Evolutionary conservation across 2,797 vertebrate genomes (phyloP).

Genomic region (Intellagama lesueurii): DNA sequence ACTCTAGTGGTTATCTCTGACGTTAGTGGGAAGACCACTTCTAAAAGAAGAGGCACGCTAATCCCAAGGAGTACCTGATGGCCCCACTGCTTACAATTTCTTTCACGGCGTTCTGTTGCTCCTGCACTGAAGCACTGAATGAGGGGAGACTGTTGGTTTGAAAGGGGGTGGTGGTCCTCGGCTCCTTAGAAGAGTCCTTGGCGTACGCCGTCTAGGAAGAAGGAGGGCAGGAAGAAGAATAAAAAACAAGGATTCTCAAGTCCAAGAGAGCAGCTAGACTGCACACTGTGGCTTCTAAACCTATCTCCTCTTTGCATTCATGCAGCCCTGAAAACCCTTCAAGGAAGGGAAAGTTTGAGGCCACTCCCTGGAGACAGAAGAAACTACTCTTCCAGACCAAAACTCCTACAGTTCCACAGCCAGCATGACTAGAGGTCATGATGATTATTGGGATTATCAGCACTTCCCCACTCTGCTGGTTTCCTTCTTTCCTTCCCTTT

Average conservation of each 20-base stretch:
- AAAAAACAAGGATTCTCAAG: background rate
- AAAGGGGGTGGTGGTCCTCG: slow-evolving; percentile 57
- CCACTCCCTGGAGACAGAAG: no score
- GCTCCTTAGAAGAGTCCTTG: slow-evolving; percentile 74
- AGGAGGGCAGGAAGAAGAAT: accelerated
- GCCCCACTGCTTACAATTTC: slow-evolving; percentile 81
- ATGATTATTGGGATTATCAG: no score
- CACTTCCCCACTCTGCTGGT: no score
- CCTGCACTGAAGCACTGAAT: slow-evolving; percentile 77
- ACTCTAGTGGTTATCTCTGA: no score
- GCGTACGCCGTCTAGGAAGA: slow-evolving; percentile 75
- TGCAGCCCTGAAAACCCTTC: background rate
- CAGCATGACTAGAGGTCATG: no score
- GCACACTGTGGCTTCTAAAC: background rate
- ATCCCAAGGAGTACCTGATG: background rate
- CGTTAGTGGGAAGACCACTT: background rate
- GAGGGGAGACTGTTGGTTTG: slow-evolving; percentile 71
- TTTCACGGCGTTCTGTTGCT: slow-evolving; percentile 84
- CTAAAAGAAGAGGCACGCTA: background rate
- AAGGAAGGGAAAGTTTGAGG: background rate
- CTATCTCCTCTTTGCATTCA: background rate
- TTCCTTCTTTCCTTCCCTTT: no score
- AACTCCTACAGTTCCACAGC: no score
- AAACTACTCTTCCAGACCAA: background rate
- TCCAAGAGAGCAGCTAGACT: background rate